Evolutionary conservation across 37 sponge, comb jelly and placozoan species (phyloP).

Genomic region (Halichondria panicea): DNA sequence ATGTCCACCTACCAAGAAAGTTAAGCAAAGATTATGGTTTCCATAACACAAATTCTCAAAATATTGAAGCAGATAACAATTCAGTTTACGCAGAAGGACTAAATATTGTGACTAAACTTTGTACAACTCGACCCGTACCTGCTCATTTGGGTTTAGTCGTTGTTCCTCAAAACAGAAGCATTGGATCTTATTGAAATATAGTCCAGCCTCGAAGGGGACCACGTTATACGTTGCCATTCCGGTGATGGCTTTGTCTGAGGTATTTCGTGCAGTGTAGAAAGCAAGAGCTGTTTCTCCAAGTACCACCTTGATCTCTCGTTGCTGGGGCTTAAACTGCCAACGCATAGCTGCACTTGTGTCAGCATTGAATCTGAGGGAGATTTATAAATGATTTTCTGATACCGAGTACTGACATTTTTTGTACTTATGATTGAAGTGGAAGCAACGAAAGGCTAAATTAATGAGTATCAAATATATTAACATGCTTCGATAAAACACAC

Average conservation of each 20-base stretch:
- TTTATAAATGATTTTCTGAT: background rate
- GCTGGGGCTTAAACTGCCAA: constrained; percentile 94
- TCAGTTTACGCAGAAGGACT: background rate
- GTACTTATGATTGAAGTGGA: background rate
- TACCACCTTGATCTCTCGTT: constrained; percentile 86
- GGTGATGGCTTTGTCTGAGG: constrained; percentile 79
- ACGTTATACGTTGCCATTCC: constrained; percentile 99
- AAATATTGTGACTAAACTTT: background rate
- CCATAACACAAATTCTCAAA: background rate
- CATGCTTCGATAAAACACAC: background rate
- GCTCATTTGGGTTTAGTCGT: constrained; percentile 92
- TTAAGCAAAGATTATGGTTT: too few relatives aligned
- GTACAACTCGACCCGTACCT: constrained; percentile 51
- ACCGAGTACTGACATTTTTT: background rate
- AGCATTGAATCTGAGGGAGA: constrained; percentile 69
- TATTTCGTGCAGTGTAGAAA: constrained; percentile 97
- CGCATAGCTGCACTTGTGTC: constrained; percentile 85
- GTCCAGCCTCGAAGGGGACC: constrained; percentile 96
- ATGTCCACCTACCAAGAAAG: constrained; percentile 83
- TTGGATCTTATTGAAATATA: constrained; percentile 98
- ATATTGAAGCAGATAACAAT: background rate
- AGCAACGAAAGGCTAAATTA: background rate
- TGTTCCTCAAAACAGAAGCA: constrained; percentile 99
- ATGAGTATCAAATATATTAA: background rate
- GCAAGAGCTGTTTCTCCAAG: constrained; percentile 99